A percentile compares a stretch with the other conserved stretches of the same genome.
phyloP scores from a whole-genome alignment of 1,140 invertebrate genomes.

The Onthophagus taurus region DNA sequence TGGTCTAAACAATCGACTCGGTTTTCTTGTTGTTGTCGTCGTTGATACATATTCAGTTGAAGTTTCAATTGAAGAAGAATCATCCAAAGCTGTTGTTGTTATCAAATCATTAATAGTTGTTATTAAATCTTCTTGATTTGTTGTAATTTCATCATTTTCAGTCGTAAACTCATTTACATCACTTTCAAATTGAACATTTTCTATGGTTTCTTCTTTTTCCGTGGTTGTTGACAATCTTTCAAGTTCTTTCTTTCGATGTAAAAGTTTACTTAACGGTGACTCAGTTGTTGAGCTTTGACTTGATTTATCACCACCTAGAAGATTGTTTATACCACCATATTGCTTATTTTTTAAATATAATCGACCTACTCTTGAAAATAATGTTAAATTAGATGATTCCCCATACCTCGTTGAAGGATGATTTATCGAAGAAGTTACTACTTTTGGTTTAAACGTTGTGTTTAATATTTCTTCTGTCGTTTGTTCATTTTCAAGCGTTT shows the following conservation, averaged over 20 bases:
- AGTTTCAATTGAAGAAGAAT: not conserved
- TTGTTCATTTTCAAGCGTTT: too few species aligned
- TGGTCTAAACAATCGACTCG: conserved; percentile 4
- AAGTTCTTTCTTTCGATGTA: conserved; percentile 1
- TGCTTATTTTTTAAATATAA: too few species aligned
- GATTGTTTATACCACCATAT: too few species aligned
- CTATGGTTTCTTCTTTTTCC: not conserved
- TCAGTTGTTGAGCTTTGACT: conserved; percentile 7
- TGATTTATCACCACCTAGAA: too few species aligned
- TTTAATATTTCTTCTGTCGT: too few species aligned
- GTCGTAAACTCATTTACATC: not conserved
- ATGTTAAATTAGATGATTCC: too few species aligned
- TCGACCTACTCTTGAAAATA: too few species aligned
- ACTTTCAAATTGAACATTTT: not conserved
- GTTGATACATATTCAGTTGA: not conserved
- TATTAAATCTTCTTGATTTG: too few species aligned
- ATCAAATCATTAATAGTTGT: not conserved
- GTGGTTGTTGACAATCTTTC: too few species aligned
- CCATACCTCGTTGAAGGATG: too few species aligned
- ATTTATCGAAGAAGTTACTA: too few species aligned
- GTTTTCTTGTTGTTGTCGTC: conserved; percentile 5
- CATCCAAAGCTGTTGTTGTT: not conserved
- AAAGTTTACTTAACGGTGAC: conserved; percentile 1
- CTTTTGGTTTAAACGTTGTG: too few species aligned
- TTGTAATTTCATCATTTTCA: not conserved